Percentiles rank a stretch among this genome's conserved stretches.
These are phyloP conservation scores for Celastrina argiolus DNA, from an alignment of 2,888 invertebrate species.

Conservation along the genomic window DNA sequence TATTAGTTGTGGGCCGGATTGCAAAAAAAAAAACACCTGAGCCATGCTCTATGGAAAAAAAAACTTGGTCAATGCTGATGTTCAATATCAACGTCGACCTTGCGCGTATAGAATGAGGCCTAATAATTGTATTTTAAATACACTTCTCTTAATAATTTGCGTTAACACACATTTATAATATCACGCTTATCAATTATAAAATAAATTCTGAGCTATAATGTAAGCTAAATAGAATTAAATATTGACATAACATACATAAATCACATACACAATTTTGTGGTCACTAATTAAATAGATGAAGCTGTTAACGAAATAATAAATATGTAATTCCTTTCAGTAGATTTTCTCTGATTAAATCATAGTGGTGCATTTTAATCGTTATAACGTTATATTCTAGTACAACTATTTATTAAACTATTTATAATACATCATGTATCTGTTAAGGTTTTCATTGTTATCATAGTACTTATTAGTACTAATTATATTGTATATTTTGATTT, in stretches of 20 bases:
- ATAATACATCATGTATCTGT: neutral
- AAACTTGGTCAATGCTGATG: neutral
- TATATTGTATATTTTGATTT: slow-evolving; percentile 1
- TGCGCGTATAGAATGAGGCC: neutral
- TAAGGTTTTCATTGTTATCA: slow-evolving; percentile 1
- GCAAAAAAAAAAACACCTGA: neutral
- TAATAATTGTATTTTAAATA: neutral
- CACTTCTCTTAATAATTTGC: neutral
- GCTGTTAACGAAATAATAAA: neutral
- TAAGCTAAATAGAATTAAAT: slow-evolving; percentile 3
- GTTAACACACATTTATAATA: neutral
- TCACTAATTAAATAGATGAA: neutral
- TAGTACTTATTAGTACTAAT: slow-evolving; percentile 9
- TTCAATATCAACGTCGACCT: neutral
- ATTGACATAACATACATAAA: neutral
- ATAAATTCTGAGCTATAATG: neutral
- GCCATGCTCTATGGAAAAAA: neutral
- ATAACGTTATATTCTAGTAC: slow-evolving; percentile 6
- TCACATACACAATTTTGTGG: neutral
- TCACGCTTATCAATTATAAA: neutral
- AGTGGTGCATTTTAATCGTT: slow-evolving; percentile 13
- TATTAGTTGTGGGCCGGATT: neutral
- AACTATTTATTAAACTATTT: slow-evolving; percentile 19
- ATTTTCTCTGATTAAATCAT: neutral
- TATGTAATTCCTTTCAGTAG: neutral